Base-by-base conservation (phyloP, 2,797 vertebrate species). In the Hoplostethus mediterraneus region DNA sequence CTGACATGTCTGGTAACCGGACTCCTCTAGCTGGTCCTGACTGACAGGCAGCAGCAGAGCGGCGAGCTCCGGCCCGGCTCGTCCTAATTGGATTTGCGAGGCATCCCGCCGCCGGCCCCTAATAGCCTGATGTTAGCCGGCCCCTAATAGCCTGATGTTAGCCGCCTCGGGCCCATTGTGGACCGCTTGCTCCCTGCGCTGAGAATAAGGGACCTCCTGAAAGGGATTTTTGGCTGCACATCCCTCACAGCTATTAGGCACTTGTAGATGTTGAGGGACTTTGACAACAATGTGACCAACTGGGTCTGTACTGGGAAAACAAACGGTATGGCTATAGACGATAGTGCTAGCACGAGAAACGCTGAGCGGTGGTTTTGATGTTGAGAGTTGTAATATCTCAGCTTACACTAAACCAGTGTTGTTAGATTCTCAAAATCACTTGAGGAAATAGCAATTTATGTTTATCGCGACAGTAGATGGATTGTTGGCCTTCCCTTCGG, bases 61-160 rank as follows among this genome's bases (percentile, higher is more conserved):
- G 73, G 76, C 80, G 76, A 73, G 61, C 49, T 77, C 76, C 73
- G 79, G 77, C 69, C 76, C 81, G 21, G 69, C 73, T 86, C 74
- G 83, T 90, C 84, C 85, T 93, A 90, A 92, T 92, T 90, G 82
- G 88, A 90, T 93, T 92, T 90, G 81, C 30, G 85, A 88, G 85
- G 80, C 87, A 75, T 90, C 87, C 85, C 74, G 85, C 87, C 84
- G 1, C 21, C 1, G 21, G 21, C 21, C 21, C 21, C 21, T 21
- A 21, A 21, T 1, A 21, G 21, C 21, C 21, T 21, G 21, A 21
- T 21, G 21, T 21, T 21, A 21, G 64, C 80, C 78, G 85, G 87
- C 82, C 82, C 87, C 83, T 86, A 82, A 84, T 73, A 76, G 88
- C 79, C 87, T 85, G 75, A 75, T 78, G 87, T 74, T 78, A 82